These are phyloP conservation scores for Epinephelus malabaricus DNA, from an alignment of 2,797 vertebrate genomes.

Conservation along the genomic window DNA sequence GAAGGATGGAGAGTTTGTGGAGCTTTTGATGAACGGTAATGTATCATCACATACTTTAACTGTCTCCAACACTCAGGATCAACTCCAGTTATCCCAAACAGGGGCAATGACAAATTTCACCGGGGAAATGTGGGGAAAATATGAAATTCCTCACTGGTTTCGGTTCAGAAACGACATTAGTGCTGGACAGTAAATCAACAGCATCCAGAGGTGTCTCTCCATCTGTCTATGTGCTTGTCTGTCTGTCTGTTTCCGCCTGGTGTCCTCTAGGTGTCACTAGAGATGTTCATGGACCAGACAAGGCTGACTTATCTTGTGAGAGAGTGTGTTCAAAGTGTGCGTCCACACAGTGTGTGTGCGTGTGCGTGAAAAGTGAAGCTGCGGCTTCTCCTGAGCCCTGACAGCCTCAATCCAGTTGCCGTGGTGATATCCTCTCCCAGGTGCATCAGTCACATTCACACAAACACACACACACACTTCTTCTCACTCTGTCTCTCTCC, in stretches of 20 bases:
- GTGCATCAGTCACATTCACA: slow-evolving; percentile 70
- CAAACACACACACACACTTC: slow-evolving; percentile 17
- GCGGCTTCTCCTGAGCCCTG: slow-evolving; percentile 68
- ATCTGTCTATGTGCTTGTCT: slow-evolving; percentile 32
- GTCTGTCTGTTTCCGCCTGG: slow-evolving; percentile 51
- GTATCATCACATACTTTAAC: slow-evolving; percentile 72
- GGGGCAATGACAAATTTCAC: slow-evolving; percentile 54
- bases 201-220: slow-evolving; percentile 35
- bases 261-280: slow-evolving; percentile 87
- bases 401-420: slow-evolving; percentile 83
- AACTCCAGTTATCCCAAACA: slow-evolving; percentile 67
- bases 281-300: slow-evolving; percentile 73
- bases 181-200: slow-evolving; percentile 50
- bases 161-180: slow-evolving; percentile 59
- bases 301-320: slow-evolving; percentile 42
- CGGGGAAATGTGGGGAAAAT: slow-evolving; percentile 70
- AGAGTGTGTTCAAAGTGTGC: slow-evolving; percentile 46
- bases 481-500: slow-evolving; percentile 12
- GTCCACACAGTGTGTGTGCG: slow-evolving; percentile 24
- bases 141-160: slow-evolving; percentile 63
- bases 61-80: slow-evolving; percentile 71
- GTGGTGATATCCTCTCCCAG: slow-evolving; percentile 84
- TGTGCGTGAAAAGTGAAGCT: slow-evolving; percentile 46
- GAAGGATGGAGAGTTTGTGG: slow-evolving; percentile 62
- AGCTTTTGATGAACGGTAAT: slow-evolving; percentile 77